Evolutionary conservation across 2,113 vertebrate genomes (phyloP).

Genomic region (Eonycteris spelaea): DNA sequence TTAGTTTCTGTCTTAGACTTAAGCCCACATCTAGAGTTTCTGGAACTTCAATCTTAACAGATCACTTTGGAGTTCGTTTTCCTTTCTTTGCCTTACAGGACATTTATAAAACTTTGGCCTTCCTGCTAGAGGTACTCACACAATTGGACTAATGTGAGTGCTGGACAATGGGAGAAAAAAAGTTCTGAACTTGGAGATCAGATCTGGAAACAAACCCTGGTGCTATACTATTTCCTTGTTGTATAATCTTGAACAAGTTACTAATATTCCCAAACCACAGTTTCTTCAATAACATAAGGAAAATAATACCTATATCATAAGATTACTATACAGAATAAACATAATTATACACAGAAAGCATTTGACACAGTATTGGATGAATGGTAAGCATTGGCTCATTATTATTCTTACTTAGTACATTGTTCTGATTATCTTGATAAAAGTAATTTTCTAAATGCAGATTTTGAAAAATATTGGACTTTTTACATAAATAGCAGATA

Average conservation of each 20-base stretch:
- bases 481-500: neutral
- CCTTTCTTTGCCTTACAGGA: neutral
- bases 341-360: neutral
- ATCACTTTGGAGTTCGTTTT: conserved; percentile 9
- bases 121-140: neutral
- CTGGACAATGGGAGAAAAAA: neutral
- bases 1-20: conserved; percentile 36
- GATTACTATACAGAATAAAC: neutral
- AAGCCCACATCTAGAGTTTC: conserved; percentile 32
- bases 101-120: conserved; percentile 25
- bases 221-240: neutral
- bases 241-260: neutral
- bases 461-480: neutral
- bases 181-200: neutral
- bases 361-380: neutral
- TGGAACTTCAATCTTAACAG: conserved; percentile 33
- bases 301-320: neutral
- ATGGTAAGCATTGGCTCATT: neutral
- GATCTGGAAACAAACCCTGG: neutral
- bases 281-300: neutral
- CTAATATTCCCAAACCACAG: neutral
- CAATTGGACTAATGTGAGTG: neutral
- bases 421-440: conserved; percentile 7
- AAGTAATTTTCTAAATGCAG: neutral
- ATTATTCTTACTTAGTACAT: neutral